Base-by-base conservation (phyloP, 2,888 invertebrate genomes). In the Drosophila flavopinicola region DNA sequence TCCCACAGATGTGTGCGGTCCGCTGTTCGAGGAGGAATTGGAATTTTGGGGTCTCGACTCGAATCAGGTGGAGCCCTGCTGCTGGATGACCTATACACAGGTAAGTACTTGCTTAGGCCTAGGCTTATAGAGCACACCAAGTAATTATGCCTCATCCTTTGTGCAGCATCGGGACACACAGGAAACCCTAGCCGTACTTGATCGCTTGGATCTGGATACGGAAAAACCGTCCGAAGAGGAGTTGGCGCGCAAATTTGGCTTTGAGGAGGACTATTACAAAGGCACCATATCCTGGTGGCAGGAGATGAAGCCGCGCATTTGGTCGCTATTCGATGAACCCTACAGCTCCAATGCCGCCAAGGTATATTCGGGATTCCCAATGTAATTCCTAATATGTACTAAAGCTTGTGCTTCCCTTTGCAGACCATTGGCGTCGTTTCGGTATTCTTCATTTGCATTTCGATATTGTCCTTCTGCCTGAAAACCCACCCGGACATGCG, bases 71-170 rank as follows among this genome's bases (percentile, higher is more conserved):
- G 99, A 99, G 91, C 99, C 99, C 4, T 99, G 99, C 92, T 99
- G 99, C 92, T 99, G 99, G 99, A 99, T 99, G 99, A 99, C 99
- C 6, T 99, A 99, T 88, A 96, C 97, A 63, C 95, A 96, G 96
- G 97, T 97, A 90, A 33, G 54, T 6, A 1, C 7, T 9, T 3
- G 1, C 3, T 3, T 20, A n/a, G n/a, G n/a, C n/a, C 20, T 20
- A 20, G 20, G 2, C 4, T 3, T 20, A 20, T 20, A 20, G 2
- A 3, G 4, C 20, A 20, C 20, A 20, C 20, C 4, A 20, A 20
- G 4, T 32, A 11, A 47, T 6, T 6, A 1, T 1, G 1, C 10
- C 10, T 39, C 7, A 1, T 6, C 2, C 7, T n/a, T n/a, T n/a
- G n/a, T 0, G 9, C 92, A 97, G 96, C 97, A 98, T 93, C 95